These are phyloP conservation scores for Panopea generosa DNA, from an alignment of 2,888 invertebrate genomes.

Conservation along the genomic window DNA sequence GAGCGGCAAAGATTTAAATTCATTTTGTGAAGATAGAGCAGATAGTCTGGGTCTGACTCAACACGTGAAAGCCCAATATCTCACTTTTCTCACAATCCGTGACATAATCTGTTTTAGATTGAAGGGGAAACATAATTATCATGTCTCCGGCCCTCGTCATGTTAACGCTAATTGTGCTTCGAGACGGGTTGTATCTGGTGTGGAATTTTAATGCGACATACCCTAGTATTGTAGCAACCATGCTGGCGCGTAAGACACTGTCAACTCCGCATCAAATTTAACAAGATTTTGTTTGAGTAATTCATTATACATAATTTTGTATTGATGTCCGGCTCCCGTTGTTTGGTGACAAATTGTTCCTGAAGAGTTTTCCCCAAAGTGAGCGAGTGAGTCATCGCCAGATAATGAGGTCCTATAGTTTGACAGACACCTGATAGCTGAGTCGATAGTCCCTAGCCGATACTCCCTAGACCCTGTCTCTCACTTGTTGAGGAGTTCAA, in stretches of 20 bases:
- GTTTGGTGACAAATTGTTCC: conserved; percentile 56
- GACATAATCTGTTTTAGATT: conserved; percentile 39
- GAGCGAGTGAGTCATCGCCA: conserved; percentile 6
- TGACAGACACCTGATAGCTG: not conserved
- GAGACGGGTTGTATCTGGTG: too few relatives aligned
- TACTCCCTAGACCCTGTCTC: too few relatives aligned
- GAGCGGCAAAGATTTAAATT: too few relatives aligned
- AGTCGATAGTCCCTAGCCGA: too few relatives aligned
- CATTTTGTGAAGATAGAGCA: too few relatives aligned
- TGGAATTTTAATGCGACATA: not conserved
- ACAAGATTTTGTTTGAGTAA: conserved; percentile 36
- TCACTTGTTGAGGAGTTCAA: too few relatives aligned
- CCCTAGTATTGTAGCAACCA: not conserved
- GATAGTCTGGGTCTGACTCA: too few relatives aligned
- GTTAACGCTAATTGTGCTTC: not conserved
- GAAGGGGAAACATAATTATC: conserved; percentile 41
- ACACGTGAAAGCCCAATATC: too few relatives aligned
- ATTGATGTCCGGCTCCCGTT: conserved; percentile 20
- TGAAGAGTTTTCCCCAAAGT: conserved; percentile 3
- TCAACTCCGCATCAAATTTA: conserved; percentile 5
- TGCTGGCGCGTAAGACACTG: not conserved
- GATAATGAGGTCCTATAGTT: conserved; percentile 24
- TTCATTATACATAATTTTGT: conserved; percentile 40
- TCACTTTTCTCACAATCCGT: not conserved
- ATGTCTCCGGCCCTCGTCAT: conserved; percentile 9